These are phyloP conservation scores for Diarsia rubi DNA, from an alignment of 2,888 invertebrate species.

Conservation along the genomic window DNA sequence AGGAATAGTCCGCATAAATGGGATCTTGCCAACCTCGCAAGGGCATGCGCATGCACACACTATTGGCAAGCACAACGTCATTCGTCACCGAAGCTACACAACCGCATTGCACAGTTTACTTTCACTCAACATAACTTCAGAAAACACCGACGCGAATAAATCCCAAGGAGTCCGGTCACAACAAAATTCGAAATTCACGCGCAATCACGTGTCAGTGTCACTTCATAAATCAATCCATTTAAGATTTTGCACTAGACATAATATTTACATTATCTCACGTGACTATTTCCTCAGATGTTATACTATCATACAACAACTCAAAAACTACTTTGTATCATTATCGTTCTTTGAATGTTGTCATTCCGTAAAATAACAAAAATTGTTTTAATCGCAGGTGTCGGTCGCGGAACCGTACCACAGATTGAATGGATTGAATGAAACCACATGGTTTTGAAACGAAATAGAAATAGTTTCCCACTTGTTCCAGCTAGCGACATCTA, in stretches of 20 bases:
- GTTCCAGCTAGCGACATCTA: conserved; percentile 73
- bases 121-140: conserved; percentile 78
- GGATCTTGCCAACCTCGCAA: conserved; percentile 83
- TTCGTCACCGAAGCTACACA: conserved; percentile 76
- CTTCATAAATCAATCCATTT: conserved; percentile 65
- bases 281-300: conserved; percentile 50
- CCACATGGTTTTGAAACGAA: conserved; percentile 50
- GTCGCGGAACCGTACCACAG: conserved; percentile 74
- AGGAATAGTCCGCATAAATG: conserved; percentile 78
- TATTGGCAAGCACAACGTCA: conserved; percentile 78
- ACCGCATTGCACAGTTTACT: conserved; percentile 81
- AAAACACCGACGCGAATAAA: conserved; percentile 65
- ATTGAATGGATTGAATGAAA: conserved; percentile 64
- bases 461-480: conserved; percentile 17
- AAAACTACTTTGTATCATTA: conserved; percentile 67
- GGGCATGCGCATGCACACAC: conserved; percentile 70
- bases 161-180: conserved; percentile 37
- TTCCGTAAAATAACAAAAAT: conserved; percentile 68
- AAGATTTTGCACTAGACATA: conserved; percentile 52
- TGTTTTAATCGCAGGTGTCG: conserved; percentile 72
- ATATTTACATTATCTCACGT: conserved; percentile 68
- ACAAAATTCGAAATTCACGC: conserved; percentile 82
- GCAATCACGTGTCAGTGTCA: conserved; percentile 83
- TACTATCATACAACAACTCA: conserved; percentile 33
- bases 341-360: conserved; percentile 67